Evolutionary conservation across 2,113 vertebrate species (phyloP).

Genomic region (Chauna torquata): DNA sequence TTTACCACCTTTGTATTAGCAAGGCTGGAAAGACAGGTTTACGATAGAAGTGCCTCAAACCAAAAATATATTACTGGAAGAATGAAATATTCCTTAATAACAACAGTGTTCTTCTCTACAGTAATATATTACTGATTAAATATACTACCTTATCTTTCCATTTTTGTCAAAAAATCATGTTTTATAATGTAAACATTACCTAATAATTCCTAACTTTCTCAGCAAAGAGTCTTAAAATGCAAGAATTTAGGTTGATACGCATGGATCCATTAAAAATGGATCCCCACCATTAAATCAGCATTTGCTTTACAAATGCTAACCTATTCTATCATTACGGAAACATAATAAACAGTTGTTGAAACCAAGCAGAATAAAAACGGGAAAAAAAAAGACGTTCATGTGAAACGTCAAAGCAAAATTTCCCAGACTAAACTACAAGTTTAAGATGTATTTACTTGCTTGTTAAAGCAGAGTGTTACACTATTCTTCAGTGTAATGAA

Average conservation of each 20-base stretch:
- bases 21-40: background rate
- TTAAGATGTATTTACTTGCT: background rate
- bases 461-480: background rate
- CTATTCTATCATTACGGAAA: background rate
- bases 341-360: background rate
- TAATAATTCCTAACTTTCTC: background rate
- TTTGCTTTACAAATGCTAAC: background rate
- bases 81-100: background rate
- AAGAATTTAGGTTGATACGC: background rate
- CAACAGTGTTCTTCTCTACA: background rate
- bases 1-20: background rate
- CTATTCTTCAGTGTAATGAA: background rate
- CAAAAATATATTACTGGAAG: background rate
- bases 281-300: background rate
- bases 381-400: accelerated
- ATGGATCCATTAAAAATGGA: background rate
- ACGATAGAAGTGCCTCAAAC: background rate
- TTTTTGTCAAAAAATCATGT: background rate
- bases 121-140: background rate
- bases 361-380: background rate
- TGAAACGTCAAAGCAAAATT: background rate
- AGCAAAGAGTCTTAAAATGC: background rate
- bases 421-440: background rate
- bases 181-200: background rate
- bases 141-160: background rate